These are phyloP conservation scores for Sebastes reedi DNA, from an alignment of 2,797 vertebrate species.

Conservation along the genomic window DNA sequence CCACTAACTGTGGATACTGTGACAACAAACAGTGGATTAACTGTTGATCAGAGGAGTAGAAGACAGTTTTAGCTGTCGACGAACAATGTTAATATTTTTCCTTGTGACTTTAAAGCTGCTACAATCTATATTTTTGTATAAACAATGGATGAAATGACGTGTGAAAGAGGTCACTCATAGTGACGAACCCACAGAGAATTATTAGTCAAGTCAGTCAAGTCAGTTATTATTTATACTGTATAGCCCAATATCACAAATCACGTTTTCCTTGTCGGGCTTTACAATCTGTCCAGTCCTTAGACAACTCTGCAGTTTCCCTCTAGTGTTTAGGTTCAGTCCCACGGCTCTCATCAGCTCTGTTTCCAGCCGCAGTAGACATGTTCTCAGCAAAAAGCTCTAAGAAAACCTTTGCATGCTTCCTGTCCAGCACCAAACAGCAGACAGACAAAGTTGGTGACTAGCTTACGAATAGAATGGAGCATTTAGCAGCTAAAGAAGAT, in stretches of 20 bases:
- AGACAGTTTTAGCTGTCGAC: neutral
- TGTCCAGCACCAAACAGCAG: neutral
- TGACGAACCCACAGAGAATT: neutral
- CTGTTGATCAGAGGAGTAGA: neutral
- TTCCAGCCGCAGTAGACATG: too few species aligned
- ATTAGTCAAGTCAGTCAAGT: neutral
- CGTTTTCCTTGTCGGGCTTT: neutral
- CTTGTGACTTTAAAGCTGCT: neutral
- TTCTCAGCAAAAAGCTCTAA: neutral
- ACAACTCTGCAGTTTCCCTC: neutral
- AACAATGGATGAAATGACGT: neutral
- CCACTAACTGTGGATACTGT: neutral
- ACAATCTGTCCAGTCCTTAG: neutral
- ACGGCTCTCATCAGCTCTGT: neutral
- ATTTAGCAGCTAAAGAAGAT: too few species aligned
- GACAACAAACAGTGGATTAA: constrained; percentile 1
- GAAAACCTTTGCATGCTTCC: neutral
- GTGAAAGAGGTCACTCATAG: neutral
- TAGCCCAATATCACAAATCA: neutral
- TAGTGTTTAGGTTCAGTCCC: neutral
- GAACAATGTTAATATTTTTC: neutral
- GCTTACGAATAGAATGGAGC: too few species aligned
- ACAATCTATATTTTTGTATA: neutral
- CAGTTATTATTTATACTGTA: neutral
- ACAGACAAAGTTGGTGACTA: too few species aligned